phyloP scores from a whole-genome alignment of 2,888 invertebrate genomes.

The Cremastinae sp. region DNA sequence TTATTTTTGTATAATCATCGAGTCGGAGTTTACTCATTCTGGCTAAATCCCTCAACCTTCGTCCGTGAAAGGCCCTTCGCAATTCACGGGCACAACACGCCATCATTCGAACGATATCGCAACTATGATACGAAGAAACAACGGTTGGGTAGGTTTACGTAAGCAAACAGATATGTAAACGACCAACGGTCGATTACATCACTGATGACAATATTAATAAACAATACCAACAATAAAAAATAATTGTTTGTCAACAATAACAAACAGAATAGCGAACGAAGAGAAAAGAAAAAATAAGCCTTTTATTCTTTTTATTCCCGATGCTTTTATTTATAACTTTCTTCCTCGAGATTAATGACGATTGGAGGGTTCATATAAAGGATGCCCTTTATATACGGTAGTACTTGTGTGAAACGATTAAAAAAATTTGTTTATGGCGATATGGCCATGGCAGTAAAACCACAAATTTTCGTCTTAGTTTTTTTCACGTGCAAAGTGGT shows the following conservation, averaged over 20 bases:
- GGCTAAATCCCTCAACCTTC: too few species aligned
- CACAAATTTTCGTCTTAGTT: too few species aligned
- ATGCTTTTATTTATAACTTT: neutral
- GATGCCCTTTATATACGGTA: too few species aligned
- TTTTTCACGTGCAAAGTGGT: too few species aligned
- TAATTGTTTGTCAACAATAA: slow-evolving; percentile 26
- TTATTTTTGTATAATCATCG: too few species aligned
- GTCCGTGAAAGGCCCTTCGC: too few species aligned
- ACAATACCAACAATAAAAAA: too few species aligned
- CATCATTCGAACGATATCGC: slow-evolving; percentile 28
- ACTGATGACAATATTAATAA: neutral
- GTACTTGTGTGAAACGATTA: too few species aligned
- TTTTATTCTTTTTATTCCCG: neutral
- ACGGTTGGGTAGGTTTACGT: slow-evolving; percentile 45
- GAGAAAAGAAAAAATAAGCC: neutral
- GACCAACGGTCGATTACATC: slow-evolving; percentile 28
- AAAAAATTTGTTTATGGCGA: too few species aligned
- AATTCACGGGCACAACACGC: neutral
- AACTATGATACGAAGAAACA: slow-evolving; percentile 36
- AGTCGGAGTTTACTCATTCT: too few species aligned
- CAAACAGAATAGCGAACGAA: slow-evolving; percentile 6
- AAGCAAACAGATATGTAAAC: slow-evolving; percentile 42
- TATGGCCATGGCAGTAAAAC: too few species aligned
- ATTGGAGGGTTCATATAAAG: neutral
- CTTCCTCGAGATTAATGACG: neutral